Base-by-base conservation (phyloP, 1,140 invertebrate genomes). In the Rhynchophorus ferrugineus region DNA sequence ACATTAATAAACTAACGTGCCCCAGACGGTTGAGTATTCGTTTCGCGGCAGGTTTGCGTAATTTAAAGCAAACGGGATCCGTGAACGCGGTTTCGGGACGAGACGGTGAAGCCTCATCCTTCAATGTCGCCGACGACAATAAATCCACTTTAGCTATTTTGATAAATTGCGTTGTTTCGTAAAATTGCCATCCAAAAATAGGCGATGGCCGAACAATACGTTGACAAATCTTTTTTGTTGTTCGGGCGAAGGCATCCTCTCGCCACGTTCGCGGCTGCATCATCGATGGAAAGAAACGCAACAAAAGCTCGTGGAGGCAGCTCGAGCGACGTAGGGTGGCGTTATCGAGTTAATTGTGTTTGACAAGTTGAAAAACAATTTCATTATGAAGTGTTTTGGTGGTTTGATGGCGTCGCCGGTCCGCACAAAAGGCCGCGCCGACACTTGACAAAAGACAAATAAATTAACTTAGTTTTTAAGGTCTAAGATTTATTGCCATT, bases 131-230 rank as follows among this genome's bases (percentile, higher is more conserved):
- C 14, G 3, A 18, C 24, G 43, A 53, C 50, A 53, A 53, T 53
- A 42, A 53, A 46, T 39, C 36, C 36, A 46, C 43, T 45, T 46
- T 39, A 41, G 22, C 35, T 41, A 37, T 52, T 29, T 44, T 52
- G 50, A 53, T 53, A 53, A 46, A 53, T 53, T 39, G 24, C 34
- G 36, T 41, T 53, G 34, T 43, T 53, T 53, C 19, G 41, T 46
- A 22, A 37, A 46, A 53, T 53, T 53, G 43, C 19, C 44, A 45
- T 24, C 16, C 13, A 18, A 46, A 36, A 43, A 6, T 13, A 6
- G 36, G 20, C 17, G n/a, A 1, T n/a, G 3, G 14, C 14, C 3
- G 5, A 8, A 16, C 5, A 37, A 9, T 37, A 13, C 35, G 14
- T 16, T n/a, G 8, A 37, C 14, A 37, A 7, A 16, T 37, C 3